Percentiles rank a stretch among this genome's conserved stretches.
Evolutionary conservation across 2,797 vertebrate species (phyloP).

Genomic region (Cyclopterus lumpus): DNA sequence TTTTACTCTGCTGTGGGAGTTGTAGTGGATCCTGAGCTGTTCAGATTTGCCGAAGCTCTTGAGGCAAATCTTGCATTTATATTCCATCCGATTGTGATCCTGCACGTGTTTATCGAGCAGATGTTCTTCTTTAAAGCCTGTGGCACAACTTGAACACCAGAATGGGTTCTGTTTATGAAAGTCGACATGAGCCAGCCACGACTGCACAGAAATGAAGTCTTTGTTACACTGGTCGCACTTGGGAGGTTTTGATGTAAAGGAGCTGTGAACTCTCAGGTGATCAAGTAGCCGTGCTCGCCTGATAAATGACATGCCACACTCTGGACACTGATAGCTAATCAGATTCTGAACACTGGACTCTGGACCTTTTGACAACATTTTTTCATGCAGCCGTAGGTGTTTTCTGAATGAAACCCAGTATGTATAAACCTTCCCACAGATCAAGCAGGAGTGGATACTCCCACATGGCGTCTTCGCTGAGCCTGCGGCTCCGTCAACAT

Average conservation of each 20-base stretch:
- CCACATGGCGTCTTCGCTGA: not conserved
- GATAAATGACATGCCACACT: slow-evolving; percentile 69
- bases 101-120: slow-evolving; percentile 65
- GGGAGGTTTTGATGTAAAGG: not conserved
- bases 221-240: slow-evolving; percentile 73
- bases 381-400: slow-evolving; percentile 64
- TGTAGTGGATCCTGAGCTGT: slow-evolving; percentile 50
- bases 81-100: slow-evolving; percentile 51
- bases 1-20: slow-evolving; percentile 34
- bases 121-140: slow-evolving; percentile 64
- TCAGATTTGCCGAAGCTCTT: slow-evolving; percentile 40
- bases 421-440: slow-evolving; percentile 77
- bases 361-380: rapidly evolving
- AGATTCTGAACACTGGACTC: not conserved
- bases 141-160: slow-evolving; percentile 74
- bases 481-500: not conserved
- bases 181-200: slow-evolving; percentile 61
- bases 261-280: slow-evolving; percentile 68
- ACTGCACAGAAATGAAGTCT: slow-evolving; percentile 41
- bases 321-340: slow-evolving; percentile 57
- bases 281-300: slow-evolving; percentile 38
- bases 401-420: slow-evolving; percentile 74
- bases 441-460: slow-evolving; percentile 54
- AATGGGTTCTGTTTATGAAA: slow-evolving; percentile 65
- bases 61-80: slow-evolving; percentile 58